Evolutionary conservation across 2,797 vertebrate species (phyloP), one percentile per base, ranked within the genome.

Genomic region (Cyclura pinguis): DNA sequence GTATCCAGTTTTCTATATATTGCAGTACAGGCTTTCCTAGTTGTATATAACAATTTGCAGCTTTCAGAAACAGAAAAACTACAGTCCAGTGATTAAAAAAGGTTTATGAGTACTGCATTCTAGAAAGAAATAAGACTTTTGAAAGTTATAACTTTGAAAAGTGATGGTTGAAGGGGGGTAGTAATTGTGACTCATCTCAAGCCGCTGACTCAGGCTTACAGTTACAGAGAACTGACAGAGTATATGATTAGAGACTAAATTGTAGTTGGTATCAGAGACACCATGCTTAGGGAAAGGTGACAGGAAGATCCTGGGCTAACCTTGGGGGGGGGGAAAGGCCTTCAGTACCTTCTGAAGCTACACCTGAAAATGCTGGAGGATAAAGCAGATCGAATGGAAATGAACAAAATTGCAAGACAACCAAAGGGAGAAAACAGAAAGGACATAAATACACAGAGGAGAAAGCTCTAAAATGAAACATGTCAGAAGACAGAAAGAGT

Each of bases 101-200:
- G 29, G 29, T 83, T 42, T 83, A 72, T 55, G 42, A 22, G 29
- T 47, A n/a, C 18, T 47, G 55, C 80, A 76, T 59, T 88, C 67
- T 52, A 73, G 67, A 20, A 83, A 83, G 69, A 47, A 83, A 83
- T 73, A 62, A 73, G 69, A 74, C 35, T 47, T 82, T 83, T 59
- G n/a, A 76, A 83, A 74, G 80, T 57, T 59, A 88, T 74, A 83
- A 50, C 52, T 74, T 88, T 76, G 38, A 76, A 64, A 74, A 32
- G 42, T 10, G 35, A 6, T 76, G 35, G 50, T 76, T 59, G 47
- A 16, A 20, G 18, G 35, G 42, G 35, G 59, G 59, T 13, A 13
- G 59, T 67, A 88, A 82, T 82, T 83, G 80, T 88, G 87, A 83
- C 87, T 82, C 87, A 88, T 35, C 52, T 82, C 52, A 82, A 81